phyloP scores from a whole-genome alignment of 2,797 vertebrate genomes.

The Rhinoraja longicauda region DNA sequence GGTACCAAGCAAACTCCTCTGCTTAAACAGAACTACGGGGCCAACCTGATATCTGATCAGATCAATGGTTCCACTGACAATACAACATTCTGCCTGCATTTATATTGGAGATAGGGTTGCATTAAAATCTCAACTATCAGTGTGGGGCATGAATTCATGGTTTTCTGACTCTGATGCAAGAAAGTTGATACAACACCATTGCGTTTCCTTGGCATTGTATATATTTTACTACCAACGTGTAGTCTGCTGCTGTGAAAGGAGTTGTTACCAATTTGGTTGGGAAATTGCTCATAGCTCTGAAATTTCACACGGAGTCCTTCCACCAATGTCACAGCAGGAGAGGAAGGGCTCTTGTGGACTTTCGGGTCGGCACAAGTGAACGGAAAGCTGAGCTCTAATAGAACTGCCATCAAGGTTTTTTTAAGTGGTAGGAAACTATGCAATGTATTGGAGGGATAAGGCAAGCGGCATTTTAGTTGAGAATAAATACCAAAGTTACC shows the following conservation, averaged over 20 bases:
- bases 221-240: not conserved
- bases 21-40: not conserved
- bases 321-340: not conserved
- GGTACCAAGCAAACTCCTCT: not conserved
- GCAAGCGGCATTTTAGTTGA: not conserved
- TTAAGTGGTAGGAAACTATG: not conserved
- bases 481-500: not conserved
- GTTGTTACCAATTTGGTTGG: not conserved
- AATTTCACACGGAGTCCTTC: not conserved
- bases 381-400: not conserved
- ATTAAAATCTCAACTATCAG: not conserved
- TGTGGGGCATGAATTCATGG: not conserved
- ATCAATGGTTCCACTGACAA: not conserved
- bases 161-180: not conserved
- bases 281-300: not conserved
- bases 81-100: not conserved
- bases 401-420: not conserved
- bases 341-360: not conserved
- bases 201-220: not conserved
- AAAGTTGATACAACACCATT: not conserved
- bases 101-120: not conserved
- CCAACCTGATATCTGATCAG: not conserved
- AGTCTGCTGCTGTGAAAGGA: not conserved
- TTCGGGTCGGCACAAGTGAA: not conserved
- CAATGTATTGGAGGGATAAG: not conserved